Evolutionary conservation across 2,113 vertebrate species (phyloP), one percentile per base, ranked within the genome.

Genomic region (Corynorhinus townsendii): DNA sequence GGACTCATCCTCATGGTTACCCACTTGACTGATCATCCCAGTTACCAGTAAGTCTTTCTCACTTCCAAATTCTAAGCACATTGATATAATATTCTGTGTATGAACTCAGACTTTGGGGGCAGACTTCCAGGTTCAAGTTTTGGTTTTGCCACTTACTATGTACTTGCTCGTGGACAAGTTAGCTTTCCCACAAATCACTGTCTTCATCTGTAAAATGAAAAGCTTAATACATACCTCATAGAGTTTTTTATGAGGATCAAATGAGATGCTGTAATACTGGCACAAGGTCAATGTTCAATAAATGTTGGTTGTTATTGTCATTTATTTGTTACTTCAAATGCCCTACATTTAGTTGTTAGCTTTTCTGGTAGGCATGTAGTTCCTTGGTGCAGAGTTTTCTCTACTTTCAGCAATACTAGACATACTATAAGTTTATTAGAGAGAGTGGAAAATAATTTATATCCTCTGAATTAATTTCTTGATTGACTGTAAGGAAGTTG

Each of bases 401-500:
- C 86, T 69, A 76, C 26, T 90, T 52, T 71, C 4, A 80, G 49
- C n/a, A 94, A n/a, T 93, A 10, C 33, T 66, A 64, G 75, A 7
- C 79, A 66, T 40, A 17, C 19, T 76, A 9, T 54, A 64, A 19
- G 15, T 73, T 96, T 93, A 93, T 92, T 93, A 71, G 89, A 75
- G 45, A 93, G 28, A 93, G 7, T 79, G 5, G 40, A 92, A 96
- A 90, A 68, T 69, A 90, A 95, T 85, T 93, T 94, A 82, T 86
- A 64, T 73, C 16, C 19, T 43, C 79, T 16, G 83, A 72, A 90
- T 69, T 3, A 92, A 73, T 96, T 83, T 92, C 38, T 89, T 68
- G 43, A 81, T 83, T 82, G 49, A 90, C 33, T 82, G 0, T 89
- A 93, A 88, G 24, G 28, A 92, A 93, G 81, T 85, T 91, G 19